Evolutionary conservation across 2,113 vertebrate species (phyloP), one percentile per base, ranked within the genome.

Genomic region (Acanthochromis polyacanthus): DNA sequence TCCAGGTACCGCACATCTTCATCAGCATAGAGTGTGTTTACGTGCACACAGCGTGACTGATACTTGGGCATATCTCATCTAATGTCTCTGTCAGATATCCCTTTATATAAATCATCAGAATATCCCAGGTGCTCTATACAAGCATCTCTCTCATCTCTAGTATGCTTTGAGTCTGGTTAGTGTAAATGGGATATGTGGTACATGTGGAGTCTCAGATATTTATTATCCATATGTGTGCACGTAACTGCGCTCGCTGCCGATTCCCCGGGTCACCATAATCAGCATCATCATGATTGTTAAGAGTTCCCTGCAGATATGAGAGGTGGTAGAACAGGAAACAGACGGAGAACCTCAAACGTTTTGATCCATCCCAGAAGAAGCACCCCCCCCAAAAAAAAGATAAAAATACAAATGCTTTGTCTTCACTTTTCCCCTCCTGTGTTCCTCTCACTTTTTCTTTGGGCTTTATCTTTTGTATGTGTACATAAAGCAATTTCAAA

Each of bases 401-500:
- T 22, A 60, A 50, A 19, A 69, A 66, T n/a, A 58, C 20, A 48
- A 72, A 60, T 32, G 9, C 56, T 66, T 53, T 64, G 78, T 81
- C 67, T 79, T 81, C 80, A 81, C 79, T 57, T 73, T 30, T 52
- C 43, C 48, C 73, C 68, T 64, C 63, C 65, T 79, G 80, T 88
- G 78, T 76, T 78, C 82, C 70, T 80, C 62, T 92, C 80, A 87
- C 57, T 71, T 89, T 92, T 90, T 91, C 80, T 85, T 92, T 90
- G 82, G 85, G 84, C 90, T 91, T 93, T 93, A 93, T 92, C 78
- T 95, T 95, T 95, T 94, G 80, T 95, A 95, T 92, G 76, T 94
- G 94, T 94, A 95, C 92, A 95, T 94, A 95, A 92, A 90, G 90
- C 93, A 92, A 95, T 95, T 95, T 89, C 83, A 95, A 94, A 95